A percentile compares a stretch with the other conserved stretches of the same genome.
phyloP scores from a whole-genome alignment of 2,797 vertebrate genomes.

The Geotrypetes seraphini region DNA sequence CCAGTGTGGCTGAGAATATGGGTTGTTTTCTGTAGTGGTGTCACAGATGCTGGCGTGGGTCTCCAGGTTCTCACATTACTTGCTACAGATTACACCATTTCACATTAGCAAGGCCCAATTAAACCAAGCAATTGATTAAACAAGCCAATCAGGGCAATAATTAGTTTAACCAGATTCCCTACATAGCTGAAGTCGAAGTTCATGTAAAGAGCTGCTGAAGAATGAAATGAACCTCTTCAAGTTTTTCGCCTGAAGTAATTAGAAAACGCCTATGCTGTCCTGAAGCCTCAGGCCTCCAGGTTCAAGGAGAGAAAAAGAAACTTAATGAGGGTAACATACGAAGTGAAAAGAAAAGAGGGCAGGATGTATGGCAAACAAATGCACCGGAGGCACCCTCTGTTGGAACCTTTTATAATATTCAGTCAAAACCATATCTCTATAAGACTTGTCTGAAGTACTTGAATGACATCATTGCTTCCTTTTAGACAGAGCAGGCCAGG shows the following conservation, averaged over 20 bases:
- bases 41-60: slow-evolving; percentile 68
- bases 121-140: slow-evolving; percentile 55
- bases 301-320: slow-evolving; percentile 20
- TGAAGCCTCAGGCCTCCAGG: slow-evolving; percentile 23
- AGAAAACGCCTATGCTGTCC: slow-evolving; percentile 35
- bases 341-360: slow-evolving; percentile 42
- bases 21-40: slow-evolving; percentile 63
- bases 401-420: slow-evolving; percentile 9
- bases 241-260: slow-evolving; percentile 38
- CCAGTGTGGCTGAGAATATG: slow-evolving; percentile 34
- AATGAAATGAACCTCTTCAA: slow-evolving; percentile 42
- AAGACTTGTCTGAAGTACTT: slow-evolving; percentile 24
- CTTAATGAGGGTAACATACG: slow-evolving; percentile 42
- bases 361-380: slow-evolving; percentile 44
- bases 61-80: slow-evolving; percentile 83
- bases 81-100: slow-evolving; percentile 46
- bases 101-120: slow-evolving; percentile 57
- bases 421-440: slow-evolving; percentile 2
- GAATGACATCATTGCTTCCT: slow-evolving; percentile 3
- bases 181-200: slow-evolving; percentile 31
- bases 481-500: not conserved
- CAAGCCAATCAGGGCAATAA: slow-evolving; percentile 76
- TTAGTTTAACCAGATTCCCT: slow-evolving; percentile 74
- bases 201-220: slow-evolving; percentile 38
- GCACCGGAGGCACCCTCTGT: slow-evolving; percentile 22